A percentile compares a stretch with the other conserved stretches of the same genome.
Conservation (phyloP, 2,888 invertebrate species). For the Formica aserva region DNA sequence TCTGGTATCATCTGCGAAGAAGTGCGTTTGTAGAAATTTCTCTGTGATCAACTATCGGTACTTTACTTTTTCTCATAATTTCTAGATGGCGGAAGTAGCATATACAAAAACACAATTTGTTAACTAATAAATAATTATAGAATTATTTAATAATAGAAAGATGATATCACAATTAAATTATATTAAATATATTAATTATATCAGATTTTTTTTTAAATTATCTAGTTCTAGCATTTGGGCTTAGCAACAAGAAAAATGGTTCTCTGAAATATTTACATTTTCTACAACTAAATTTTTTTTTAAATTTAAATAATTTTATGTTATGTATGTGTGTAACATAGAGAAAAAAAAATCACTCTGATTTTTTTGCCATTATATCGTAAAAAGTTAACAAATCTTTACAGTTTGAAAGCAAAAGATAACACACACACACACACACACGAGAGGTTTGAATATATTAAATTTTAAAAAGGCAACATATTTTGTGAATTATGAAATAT, state of each 20-base stretch:
- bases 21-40: not conserved
- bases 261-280: not conserved
- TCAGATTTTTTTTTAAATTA: not conserved
- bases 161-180: not conserved
- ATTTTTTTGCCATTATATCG: not conserved
- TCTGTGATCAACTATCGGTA: conserved; percentile 19
- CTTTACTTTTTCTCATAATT: not conserved
- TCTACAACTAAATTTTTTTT: not conserved
- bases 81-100: conserved; percentile 17
- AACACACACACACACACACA: not conserved
- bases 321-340: not conserved
- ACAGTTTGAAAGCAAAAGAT: not conserved
- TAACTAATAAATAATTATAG: not conserved
- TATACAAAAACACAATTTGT: not conserved
- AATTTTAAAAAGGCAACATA: not conserved
- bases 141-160: not conserved
- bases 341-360: not conserved
- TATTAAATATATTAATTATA: not conserved
- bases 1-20: not conserved
- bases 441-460: not conserved
- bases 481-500: conserved; percentile 1
- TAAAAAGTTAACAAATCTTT: not conserved
- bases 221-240: not conserved
- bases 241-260: not conserved
- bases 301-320: not conserved